These are phyloP conservation scores for Brachionus plicatilis DNA, from an alignment of 1,140 invertebrate species.

Conservation along the genomic window DNA sequence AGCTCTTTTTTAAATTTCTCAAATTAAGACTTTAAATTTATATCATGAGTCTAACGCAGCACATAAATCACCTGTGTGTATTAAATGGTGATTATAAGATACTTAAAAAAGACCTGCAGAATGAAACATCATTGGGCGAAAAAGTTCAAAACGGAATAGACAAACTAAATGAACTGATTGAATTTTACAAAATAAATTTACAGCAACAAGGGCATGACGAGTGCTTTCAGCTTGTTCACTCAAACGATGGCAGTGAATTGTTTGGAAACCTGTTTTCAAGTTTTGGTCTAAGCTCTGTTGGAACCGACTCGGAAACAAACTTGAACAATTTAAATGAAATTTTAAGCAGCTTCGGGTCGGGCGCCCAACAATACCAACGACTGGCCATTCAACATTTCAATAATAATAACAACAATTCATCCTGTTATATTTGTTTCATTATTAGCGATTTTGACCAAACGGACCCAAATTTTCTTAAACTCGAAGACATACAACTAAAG, in stretches of 20 bases:
- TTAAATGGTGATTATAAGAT: slow-evolving; percentile 14
- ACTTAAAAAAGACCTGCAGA: slow-evolving; percentile 7
- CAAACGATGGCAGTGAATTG: slow-evolving; percentile 11
- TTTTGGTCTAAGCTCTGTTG: background rate
- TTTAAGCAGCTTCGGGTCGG: background rate
- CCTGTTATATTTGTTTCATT: slow-evolving; percentile 1
- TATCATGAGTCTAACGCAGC: slow-evolving; percentile 10
- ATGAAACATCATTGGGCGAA: background rate
- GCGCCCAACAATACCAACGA: background rate
- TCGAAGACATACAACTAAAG: slow-evolving; percentile 13
- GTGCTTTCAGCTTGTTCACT: slow-evolving; percentile 17
- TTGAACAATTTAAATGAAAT: background rate
- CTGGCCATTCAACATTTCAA: slow-evolving; percentile 1
- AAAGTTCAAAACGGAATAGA: slow-evolving; percentile 1
- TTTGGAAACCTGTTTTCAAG: background rate
- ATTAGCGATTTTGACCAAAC: background rate
- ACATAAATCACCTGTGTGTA: slow-evolving; percentile 20
- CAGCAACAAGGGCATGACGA: slow-evolving; percentile 20
- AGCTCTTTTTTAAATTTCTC: background rate
- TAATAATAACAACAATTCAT: slow-evolving; percentile 12
- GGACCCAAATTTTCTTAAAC: background rate
- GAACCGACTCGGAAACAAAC: background rate
- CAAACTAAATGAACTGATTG: slow-evolving; percentile 29
- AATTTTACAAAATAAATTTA: slow-evolving; percentile 31
- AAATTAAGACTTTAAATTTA: background rate